These are phyloP conservation scores for Tigriopus californicus DNA, from an alignment of 2,888 invertebrate genomes.

Conservation along the genomic window DNA sequence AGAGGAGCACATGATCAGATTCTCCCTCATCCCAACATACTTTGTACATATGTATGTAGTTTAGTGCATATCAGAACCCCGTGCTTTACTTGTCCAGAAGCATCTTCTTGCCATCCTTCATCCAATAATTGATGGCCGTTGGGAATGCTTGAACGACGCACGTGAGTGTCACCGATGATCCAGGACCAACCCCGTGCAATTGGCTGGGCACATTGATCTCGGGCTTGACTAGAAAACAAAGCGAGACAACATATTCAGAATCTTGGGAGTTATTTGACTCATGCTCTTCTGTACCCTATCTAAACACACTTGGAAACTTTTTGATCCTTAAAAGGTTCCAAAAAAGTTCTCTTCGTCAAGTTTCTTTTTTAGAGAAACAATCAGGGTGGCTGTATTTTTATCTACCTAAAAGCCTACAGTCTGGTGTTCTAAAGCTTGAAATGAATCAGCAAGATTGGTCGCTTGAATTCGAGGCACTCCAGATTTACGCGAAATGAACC, in stretches of 20 bases:
- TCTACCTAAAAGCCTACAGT: too few species aligned
- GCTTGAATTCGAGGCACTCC: too few species aligned
- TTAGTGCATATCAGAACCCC: neutral
- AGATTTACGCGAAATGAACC: too few species aligned
- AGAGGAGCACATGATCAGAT: conserved; percentile 10
- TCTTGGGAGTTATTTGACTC: neutral
- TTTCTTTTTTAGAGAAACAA: too few species aligned
- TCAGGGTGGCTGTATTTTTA: too few species aligned
- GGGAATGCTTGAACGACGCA: conserved; percentile 77
- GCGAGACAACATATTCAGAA: neutral
- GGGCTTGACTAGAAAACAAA: conserved; percentile 49
- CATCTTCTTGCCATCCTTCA: conserved; percentile 55
- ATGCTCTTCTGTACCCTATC: neutral
- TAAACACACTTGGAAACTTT: neutral
- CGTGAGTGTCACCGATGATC: conserved; percentile 63
- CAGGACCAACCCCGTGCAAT: conserved; percentile 62
- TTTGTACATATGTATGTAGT: too few species aligned
- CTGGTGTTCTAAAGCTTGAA: too few species aligned
- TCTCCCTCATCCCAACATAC: too few species aligned
- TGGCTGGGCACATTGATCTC: conserved; percentile 74
- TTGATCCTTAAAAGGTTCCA: too few species aligned
- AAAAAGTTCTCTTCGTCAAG: too few species aligned
- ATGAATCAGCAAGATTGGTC: too few species aligned
- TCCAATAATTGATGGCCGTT: conserved; percentile 53
- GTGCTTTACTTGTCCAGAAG: conserved; percentile 50